Percentiles rank a stretch among this genome's conserved stretches.
Evolutionary conservation across 2,888 invertebrate species (phyloP).

Genomic region (Heliconius cydno): DNA sequence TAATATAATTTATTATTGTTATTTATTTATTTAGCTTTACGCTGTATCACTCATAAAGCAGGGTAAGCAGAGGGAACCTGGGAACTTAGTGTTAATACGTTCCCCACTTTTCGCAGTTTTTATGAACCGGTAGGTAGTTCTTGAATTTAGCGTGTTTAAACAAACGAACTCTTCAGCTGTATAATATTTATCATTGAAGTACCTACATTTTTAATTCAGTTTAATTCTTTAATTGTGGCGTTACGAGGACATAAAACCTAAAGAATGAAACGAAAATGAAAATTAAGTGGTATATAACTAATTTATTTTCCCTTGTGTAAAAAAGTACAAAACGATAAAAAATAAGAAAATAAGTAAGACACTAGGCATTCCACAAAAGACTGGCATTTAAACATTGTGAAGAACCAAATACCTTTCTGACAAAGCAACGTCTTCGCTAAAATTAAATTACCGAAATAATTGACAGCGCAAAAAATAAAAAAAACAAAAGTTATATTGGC

Average conservation of each 20-base stretch:
- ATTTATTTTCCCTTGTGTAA: neutral
- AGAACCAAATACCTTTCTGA: slow-evolving; percentile 9
- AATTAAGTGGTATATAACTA: neutral
- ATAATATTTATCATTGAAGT: too few relatives aligned
- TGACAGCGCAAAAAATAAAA: neutral
- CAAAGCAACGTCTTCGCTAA: slow-evolving; percentile 8
- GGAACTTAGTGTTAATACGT: too few relatives aligned
- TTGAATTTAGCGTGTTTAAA: too few relatives aligned
- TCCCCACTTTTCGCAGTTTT: too few relatives aligned
- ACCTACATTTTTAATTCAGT: too few relatives aligned
- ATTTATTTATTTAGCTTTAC: too few relatives aligned
- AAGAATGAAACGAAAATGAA: neutral
- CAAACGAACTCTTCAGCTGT: too few relatives aligned
- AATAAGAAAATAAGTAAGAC: neutral
- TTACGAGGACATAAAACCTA: too few relatives aligned
- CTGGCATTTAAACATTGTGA: slow-evolving; percentile 10
- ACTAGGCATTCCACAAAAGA: neutral
- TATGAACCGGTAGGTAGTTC: too few relatives aligned
- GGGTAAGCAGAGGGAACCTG: too few relatives aligned
- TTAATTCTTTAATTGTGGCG: too few relatives aligned
- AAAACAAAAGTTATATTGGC: neutral
- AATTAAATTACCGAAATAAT: slow-evolving; percentile 8
- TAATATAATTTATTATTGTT: neutral
- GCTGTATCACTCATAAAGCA: too few relatives aligned
- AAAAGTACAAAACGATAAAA: neutral